Percentiles rank a stretch among this genome's conserved stretches.
phyloP scores from a whole-genome alignment of 2,888 invertebrate genomes.

The Ferrisia virgata region DNA sequence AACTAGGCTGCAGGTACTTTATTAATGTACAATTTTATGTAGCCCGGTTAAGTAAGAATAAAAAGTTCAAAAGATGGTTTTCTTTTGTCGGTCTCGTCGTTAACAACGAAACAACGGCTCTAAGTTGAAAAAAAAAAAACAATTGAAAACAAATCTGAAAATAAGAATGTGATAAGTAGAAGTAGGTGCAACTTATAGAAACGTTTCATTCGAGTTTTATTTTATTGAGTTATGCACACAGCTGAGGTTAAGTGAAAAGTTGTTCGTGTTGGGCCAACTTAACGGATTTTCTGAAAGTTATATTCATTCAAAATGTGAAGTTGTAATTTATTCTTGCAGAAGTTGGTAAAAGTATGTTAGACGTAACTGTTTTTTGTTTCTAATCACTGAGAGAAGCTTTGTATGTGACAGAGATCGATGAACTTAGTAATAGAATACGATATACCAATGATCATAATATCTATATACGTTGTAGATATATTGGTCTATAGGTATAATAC shows the following conservation, averaged over 20 bases:
- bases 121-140: background rate
- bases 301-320: conserved; percentile 11
- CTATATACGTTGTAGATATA: too few species aligned
- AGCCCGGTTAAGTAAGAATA: too few species aligned
- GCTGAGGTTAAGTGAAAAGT: conserved; percentile 4
- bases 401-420: conserved; percentile 4
- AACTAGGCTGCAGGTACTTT: too few species aligned
- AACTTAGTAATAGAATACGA: background rate
- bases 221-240: conserved; percentile 12
- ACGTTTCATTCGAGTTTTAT: background rate
- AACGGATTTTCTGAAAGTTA: conserved; percentile 7
- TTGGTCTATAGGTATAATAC: too few species aligned
- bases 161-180: background rate
- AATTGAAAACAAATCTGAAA: background rate
- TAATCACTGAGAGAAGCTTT: background rate
- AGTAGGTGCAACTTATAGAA: background rate
- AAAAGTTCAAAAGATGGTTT: background rate
- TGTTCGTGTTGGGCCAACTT: background rate
- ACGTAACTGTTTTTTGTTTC: conserved; percentile 15
- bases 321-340: background rate
- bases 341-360: background rate
- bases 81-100: background rate
- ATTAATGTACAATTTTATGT: too few species aligned
- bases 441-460: background rate
- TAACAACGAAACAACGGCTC: background rate